These are phyloP conservation scores for Lithodes maja DNA, from an alignment of 2,888 invertebrate genomes.

Conservation along the genomic window DNA sequence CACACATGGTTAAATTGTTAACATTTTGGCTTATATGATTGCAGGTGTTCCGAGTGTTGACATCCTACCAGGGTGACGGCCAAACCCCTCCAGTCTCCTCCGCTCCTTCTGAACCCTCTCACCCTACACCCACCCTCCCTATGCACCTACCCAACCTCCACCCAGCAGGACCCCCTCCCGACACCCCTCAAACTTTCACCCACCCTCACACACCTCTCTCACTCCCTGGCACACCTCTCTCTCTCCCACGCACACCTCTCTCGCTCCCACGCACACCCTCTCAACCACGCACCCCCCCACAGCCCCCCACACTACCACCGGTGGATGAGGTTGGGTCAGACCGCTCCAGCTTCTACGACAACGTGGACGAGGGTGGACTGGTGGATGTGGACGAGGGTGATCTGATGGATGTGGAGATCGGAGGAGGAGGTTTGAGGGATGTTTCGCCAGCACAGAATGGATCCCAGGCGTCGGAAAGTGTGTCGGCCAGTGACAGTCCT, in stretches of 20 bases:
- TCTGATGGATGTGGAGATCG: background rate
- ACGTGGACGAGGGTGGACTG: background rate
- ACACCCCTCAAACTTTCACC: background rate
- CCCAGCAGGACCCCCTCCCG: background rate
- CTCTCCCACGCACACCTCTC: background rate
- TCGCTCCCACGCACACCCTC: background rate
- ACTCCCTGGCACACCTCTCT: background rate
- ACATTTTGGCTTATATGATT: no score
- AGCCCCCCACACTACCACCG: background rate
- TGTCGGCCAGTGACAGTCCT: conserved; percentile 43
- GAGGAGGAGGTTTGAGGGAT: conserved; percentile 8
- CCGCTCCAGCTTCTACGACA: conserved; percentile 42
- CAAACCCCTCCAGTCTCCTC: conserved; percentile 4
- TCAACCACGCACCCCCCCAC: background rate
- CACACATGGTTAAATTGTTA: background rate
- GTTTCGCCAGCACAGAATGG: background rate
- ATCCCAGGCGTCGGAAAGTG: background rate
- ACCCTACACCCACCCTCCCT: background rate
- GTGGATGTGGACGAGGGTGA: no score
- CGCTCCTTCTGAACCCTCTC: background rate
- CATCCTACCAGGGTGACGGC: conserved; percentile 54
- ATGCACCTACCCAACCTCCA: conserved; percentile 25
- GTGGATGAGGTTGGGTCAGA: background rate
- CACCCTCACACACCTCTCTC: background rate
- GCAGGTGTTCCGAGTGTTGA: conserved; percentile 56